Base-by-base conservation (phyloP, 1,140 invertebrate species). In the Rhizoglyphus robini region DNA sequence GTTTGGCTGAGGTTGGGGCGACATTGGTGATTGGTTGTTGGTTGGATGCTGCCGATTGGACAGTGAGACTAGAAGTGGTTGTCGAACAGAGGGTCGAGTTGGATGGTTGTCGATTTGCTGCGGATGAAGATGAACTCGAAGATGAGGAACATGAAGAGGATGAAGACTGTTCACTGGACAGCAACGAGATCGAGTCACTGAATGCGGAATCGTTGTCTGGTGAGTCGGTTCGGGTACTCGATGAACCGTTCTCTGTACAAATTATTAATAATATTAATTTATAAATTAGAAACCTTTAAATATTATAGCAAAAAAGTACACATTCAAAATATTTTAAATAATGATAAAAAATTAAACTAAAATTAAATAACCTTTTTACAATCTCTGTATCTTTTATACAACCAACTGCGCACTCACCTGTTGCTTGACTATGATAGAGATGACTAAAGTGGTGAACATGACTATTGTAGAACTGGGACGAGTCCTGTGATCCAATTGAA, bases 121-220 rank as follows among this genome's bases (percentile, higher is more conserved):
- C 2, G 15, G 34, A 57, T 64, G 63, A 49, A 27, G n/a, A 15
- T n/a, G 18, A 2, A 51, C 84, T 86, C 41, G 83, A 83, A 54
- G 86, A 87, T 31, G 88, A 90, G 23, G 88, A 86, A 34, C 87
- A 90, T 70, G 58, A 34, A 15, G 58, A 34, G 31, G 58, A 4
- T 32, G 58, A 34, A 34, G 58, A 60, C 27, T 63, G 61, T 63
- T 63, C 61, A 1, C 34, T 20, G 30, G 88, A 92, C 54, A 92
- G 75, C 79, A 93, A 83, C 4, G 89, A 92, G 27, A 94, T 88
- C 66, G 89, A 94, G 76, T 97, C 94, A 69, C 90, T 94, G 76
- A 96, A 97, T 3, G 92, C 94, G 25, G 92, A 96, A 78, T 97
- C 94, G 77, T 94, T 95, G 76, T 96, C 93, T 0, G 90, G 90